These are phyloP conservation scores for Semaprochilodus insignis DNA, from an alignment of 2,797 vertebrate genomes.

Conservation along the genomic window DNA sequence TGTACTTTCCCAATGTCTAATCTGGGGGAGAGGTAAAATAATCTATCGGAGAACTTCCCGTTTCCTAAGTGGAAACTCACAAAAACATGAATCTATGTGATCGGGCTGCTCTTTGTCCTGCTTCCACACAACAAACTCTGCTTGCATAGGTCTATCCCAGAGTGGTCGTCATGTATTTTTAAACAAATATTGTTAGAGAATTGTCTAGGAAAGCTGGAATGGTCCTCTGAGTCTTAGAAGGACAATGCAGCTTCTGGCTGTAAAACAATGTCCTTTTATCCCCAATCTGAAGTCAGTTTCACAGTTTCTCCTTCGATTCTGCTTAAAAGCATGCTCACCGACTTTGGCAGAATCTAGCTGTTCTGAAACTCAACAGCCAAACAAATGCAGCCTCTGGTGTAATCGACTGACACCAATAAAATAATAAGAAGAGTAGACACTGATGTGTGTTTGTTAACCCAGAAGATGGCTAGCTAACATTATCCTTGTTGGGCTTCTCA, in stretches of 20 bases:
- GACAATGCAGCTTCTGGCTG: background rate
- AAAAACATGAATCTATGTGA: conserved; percentile 22
- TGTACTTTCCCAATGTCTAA: conserved; percentile 7
- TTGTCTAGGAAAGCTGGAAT: background rate
- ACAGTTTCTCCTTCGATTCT: background rate
- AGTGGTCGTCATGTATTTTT: background rate
- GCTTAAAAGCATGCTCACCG: background rate
- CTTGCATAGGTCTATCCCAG: background rate
- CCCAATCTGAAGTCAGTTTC: background rate
- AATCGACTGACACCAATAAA: background rate
- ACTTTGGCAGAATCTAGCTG: background rate
- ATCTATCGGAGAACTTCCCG: conserved; percentile 28
- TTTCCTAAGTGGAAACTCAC: background rate
- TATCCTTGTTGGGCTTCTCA: too few species aligned
- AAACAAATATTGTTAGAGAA: background rate
- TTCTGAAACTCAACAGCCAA: background rate
- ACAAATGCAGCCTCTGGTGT: background rate
- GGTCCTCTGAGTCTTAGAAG: background rate
- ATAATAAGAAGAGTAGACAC: too few species aligned
- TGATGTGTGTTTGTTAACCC: too few species aligned
- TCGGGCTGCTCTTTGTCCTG: conserved; percentile 8
- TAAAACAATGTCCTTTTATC: background rate
- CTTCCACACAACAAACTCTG: background rate
- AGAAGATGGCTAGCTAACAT: too few species aligned
- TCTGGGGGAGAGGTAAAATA: conserved; percentile 39